Evolutionary conservation across 2,113 vertebrate species (phyloP), one percentile per base, ranked within the genome.

Genomic region (Prunella fulvescens): DNA sequence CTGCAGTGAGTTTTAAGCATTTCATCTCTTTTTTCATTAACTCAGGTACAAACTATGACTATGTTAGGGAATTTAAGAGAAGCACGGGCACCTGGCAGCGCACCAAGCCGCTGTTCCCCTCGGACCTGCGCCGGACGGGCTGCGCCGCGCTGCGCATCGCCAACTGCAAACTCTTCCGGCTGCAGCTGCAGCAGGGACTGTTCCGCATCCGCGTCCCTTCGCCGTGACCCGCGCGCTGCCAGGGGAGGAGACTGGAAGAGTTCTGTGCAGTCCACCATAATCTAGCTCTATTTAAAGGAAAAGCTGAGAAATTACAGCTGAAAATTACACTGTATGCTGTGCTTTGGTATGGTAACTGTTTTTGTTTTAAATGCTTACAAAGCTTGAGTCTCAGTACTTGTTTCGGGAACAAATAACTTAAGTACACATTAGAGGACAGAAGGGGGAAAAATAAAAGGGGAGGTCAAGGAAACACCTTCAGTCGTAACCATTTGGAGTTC

Each of bases 121-220:
- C 97, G 1, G 99, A 99, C 98, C 98, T 99, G 19, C 99, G 99
- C 40, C 99, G 99, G 53, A 99, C 99, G 0, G 98, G 98, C 74
- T 99, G 99, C 3, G 98, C 99, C 0, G 97, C 99, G 24, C 95
- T 99, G 85, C 99, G 99, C 11, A 98, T 99, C 24, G 99, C 99
- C 53, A 99, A 99, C 97, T 99, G 99, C 96, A 99, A 99, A 48
- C 99, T 99, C 67, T 99, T 99, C 92, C 98, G 99, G 12, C 98
- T 99, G 77, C 99, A 99, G 97, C 98, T 99, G 37, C 98, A 98
- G 48, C 99, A 99, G 96, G 99, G 99, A 11, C 83, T 99, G 57
- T 99, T 99, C 97, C 98, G 98, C 48, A 99, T 99, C 87, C 96
- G 99, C 4, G 97, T 99, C 1, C 98, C 98, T 42, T 98, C 98